phyloP scores from a whole-genome alignment of 2,113 vertebrate genomes.

The Raja brachyura region DNA sequence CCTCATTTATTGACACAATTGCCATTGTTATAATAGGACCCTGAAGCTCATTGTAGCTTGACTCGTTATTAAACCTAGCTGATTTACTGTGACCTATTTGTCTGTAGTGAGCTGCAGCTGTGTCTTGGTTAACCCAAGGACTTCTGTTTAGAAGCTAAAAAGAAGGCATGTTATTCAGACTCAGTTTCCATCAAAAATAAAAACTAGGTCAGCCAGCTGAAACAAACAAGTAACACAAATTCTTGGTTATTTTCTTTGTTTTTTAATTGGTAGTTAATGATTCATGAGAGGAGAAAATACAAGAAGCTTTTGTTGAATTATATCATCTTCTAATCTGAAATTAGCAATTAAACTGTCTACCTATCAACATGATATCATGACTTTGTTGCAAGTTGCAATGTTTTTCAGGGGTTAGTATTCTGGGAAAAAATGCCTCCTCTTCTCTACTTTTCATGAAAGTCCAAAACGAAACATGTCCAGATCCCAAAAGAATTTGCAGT shows the following conservation, averaged over 20 bases:
- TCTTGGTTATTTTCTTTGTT: neutral
- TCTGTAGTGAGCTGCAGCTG: neutral
- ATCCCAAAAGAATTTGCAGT: neutral
- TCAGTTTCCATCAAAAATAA: constrained; percentile 2
- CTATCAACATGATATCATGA: neutral
- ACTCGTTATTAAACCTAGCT: neutral
- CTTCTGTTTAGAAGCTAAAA: neutral
- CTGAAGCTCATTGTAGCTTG: neutral
- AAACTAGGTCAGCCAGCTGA: constrained; percentile 10
- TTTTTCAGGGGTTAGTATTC: neutral
- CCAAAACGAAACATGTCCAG: neutral
- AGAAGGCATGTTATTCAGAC: neutral
- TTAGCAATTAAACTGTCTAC: constrained; percentile 16
- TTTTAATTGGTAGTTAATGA: neutral
- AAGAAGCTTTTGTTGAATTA: constrained; percentile 8
- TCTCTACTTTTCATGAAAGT: neutral
- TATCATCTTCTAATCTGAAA: neutral
- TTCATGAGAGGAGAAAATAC: neutral
- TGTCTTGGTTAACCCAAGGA: neutral
- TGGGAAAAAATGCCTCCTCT: neutral
- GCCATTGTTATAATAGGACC: neutral
- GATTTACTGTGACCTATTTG: constrained; percentile 15
- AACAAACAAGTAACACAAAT: neutral
- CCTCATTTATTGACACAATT: neutral
- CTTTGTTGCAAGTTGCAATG: neutral